Base-by-base conservation (phyloP, 1,140 invertebrate species). In the Drosophila sp. region DNA sequence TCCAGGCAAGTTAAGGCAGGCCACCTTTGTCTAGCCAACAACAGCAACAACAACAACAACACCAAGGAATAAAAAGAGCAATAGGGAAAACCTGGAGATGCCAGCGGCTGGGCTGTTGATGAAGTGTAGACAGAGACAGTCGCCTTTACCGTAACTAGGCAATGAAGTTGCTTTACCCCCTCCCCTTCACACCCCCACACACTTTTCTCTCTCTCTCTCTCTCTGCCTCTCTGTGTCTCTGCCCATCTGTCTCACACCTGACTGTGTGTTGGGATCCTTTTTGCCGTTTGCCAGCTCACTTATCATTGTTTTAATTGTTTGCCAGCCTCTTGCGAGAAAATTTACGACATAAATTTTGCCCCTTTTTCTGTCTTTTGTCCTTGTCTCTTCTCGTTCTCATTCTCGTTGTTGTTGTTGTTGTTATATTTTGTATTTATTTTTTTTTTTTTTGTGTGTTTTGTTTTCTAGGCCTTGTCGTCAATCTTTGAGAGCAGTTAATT, bases 1-100 rank as follows among this genome's bases (percentile, higher is more conserved):
- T 71, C 32, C 76, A 78, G 66, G 62, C 66, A 70, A 50, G 44
- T 27, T 27, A 50, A 50, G 35, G 38, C 50, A 50, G 60, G 35
- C 62, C 75, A 72, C 66, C 75, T 74, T 77, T 77, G 75, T 77
- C 71, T 74, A 47, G 65, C 32, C 65, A 63, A 40, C 27, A 41
- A 58, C 57, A 32, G 32, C 32, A 58, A 25, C 56, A 61, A 64
- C 38, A 58, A 54, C 56, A 57, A 66, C 29, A 44, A 50, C 23
- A 50, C 44, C 23, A 27, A 27, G 8, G 8, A 27, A 27, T 25
- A 50, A 58, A 58, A 58, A 58, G 56, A 58, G 56, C 56, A 58
- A 35, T 30, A 11, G 10, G 5, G 7, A 56, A 35, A 33, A 35
- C 56, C 56, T 35, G 56, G 35, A 41, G 60, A 27, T 61, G 60